Base-by-base conservation (phyloP, 2,113 vertebrate genomes). In the Bubalus kerabau region DNA sequence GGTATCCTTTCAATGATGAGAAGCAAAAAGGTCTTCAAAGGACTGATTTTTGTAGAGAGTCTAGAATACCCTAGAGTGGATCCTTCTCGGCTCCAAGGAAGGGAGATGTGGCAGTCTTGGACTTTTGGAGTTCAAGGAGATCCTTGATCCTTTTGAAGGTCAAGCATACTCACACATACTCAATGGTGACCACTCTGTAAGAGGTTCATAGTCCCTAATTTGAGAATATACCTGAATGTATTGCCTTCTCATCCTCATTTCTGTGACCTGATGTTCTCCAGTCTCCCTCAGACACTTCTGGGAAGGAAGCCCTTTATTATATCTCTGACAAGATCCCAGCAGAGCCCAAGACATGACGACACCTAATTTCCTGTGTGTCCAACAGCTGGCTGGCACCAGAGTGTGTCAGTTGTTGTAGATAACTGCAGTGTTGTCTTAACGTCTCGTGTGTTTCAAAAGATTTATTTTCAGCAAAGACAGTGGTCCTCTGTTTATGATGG, bases 391-490 rank as follows among this genome's bases (percentile, higher is more conserved):
- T 56, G 62, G 10, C 46, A 23, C 7, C 43, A 10, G 23, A 43
- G 13, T 26, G 4, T 56, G 30, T 91, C 43, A 71, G 16, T 59
- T 57, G 80, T n/a, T 36, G 6, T 26, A 62, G 40, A 36, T 48
- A 59, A 30, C 5, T 50, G 5, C 16, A 43, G 0, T 24, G 12
- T 26, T 57, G 7, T 64, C 12, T 62, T 74, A 21, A 40, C 26
- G n/a, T 52, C 4, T 62, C 36, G 56, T 52, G 2, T 60, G 24
- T 90, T 86, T 82, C 36, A 62, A 67, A 32, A 84, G 5, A 46
- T 26, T 81, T 62, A 8, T 60, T 96, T 91, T 50, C 50, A 74
- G 23, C 97, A 32, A 94, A 98, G 97, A 1, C 28, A 52, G 19
- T 89, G 40, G 59, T 76, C 40, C 24, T 96, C 24, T 96, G 17